phyloP scores from a whole-genome alignment of 1,140 invertebrate genomes.

The Calycopis cecrops region DNA sequence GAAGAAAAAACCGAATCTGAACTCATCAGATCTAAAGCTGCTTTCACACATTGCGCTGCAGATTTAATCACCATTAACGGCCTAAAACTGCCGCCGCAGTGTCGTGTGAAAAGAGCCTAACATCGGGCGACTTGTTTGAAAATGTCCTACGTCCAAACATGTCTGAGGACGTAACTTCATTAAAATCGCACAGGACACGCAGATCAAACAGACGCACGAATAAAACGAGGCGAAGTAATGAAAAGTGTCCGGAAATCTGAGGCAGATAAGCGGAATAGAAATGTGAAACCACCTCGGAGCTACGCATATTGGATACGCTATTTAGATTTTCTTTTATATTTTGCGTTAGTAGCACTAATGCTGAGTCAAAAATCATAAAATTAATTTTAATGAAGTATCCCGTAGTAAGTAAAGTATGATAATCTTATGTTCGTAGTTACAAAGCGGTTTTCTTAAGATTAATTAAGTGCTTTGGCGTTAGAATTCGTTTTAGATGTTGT shows the following conservation, averaged over 20 bases:
- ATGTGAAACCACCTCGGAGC: slow-evolving; percentile 25
- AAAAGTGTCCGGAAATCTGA: slow-evolving; percentile 47
- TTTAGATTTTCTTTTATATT: background rate
- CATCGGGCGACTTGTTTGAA: too few species aligned
- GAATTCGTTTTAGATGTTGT: too few species aligned
- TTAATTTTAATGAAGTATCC: too few species aligned
- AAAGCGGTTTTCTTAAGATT: background rate
- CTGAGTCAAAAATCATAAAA: too few species aligned
- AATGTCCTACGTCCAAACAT: slow-evolving; percentile 9
- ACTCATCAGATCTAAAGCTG: too few species aligned
- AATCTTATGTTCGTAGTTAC: too few species aligned
- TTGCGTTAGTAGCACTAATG: background rate
- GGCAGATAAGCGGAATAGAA: slow-evolving; percentile 41
- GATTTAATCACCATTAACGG: too few species aligned
- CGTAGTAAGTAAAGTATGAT: too few species aligned
- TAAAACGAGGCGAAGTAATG: slow-evolving; percentile 40
- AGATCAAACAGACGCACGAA: slow-evolving; percentile 27
- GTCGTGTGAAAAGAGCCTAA: too few species aligned
- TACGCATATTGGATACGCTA: slow-evolving; percentile 10
- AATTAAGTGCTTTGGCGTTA: background rate
- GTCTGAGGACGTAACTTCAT: slow-evolving; percentile 32
- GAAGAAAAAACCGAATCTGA: too few species aligned
- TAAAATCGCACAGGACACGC: slow-evolving; percentile 32
- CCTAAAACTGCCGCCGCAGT: too few species aligned
- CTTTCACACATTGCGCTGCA: too few species aligned